Evolutionary conservation across 1,140 invertebrate species (phyloP).

Genomic region (Achatina immaculata): DNA sequence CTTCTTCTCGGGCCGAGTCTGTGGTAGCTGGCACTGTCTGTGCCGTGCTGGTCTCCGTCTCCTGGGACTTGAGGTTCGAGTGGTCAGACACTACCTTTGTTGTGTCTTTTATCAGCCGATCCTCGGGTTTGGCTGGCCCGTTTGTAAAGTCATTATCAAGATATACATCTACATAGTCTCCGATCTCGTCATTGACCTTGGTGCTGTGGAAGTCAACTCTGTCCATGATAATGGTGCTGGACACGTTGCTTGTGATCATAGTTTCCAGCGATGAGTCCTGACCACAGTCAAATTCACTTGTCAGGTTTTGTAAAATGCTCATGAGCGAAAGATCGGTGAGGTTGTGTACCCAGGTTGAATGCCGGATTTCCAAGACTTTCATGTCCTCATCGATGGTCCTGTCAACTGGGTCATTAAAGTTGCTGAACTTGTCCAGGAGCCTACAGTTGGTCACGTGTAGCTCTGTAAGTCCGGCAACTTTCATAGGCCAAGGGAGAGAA

Average conservation of each 20-base stretch:
- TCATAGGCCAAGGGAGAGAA: constrained; percentile 39
- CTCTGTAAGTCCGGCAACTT: constrained; percentile 27
- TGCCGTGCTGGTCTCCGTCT: too few relatives aligned
- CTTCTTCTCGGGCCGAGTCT: background rate
- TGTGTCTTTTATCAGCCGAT: background rate
- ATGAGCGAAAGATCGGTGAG: too few relatives aligned
- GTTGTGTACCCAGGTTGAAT: constrained; percentile 28
- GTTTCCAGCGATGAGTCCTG: constrained; percentile 35
- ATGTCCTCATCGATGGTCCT: constrained; percentile 30
- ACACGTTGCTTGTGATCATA: constrained; percentile 35
- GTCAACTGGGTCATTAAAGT: constrained; percentile 31
- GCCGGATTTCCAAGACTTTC: constrained; percentile 42
- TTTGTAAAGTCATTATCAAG: too few relatives aligned
- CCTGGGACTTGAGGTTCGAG: background rate
- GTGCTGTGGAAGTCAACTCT: too few relatives aligned
- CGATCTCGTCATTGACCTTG: too few relatives aligned
- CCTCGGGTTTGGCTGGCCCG: background rate
- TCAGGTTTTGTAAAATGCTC: constrained; percentile 22
- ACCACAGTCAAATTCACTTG: constrained; percentile 48
- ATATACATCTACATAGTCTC: too few relatives aligned
- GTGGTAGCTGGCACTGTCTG: background rate
- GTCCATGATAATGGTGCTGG: background rate
- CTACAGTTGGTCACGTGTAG: constrained; percentile 22
- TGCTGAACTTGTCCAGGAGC: constrained; percentile 38
- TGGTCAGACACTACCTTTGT: background rate